Evolutionary conservation across 1,140 invertebrate genomes (phyloP), one percentile per base, ranked within the genome.

Genomic region (Drosophila hydei): DNA sequence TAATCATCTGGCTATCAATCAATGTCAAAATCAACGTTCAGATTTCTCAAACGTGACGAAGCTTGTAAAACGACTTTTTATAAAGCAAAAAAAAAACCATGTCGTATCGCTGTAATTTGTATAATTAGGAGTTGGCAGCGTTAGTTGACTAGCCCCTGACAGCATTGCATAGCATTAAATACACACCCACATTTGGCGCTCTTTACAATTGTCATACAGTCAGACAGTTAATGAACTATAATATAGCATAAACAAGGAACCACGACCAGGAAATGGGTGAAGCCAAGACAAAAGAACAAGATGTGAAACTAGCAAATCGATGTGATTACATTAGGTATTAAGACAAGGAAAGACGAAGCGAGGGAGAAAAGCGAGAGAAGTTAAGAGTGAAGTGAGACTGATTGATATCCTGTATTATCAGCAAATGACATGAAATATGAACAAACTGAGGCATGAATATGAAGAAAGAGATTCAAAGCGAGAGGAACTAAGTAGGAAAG

Each of bases 241-340:
- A 81, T 81, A 73, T 33, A 62, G 38, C 45, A 69, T 52, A 14
- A 33, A 47, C 54, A 75, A 64, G 61, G 68, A 16, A 19, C 11
- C 21, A 3, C 5, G 61, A 65, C 42, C 64, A 84, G 56, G 58
- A 78, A 77, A 40, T 40, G 12, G 9, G 19, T 6, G 25, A 59
- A 45, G 38, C 50, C 18, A 23, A n/a, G 12, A 23, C 59, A 23
- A 48, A 50, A 59, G 43, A 67, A 67, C 43, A 21, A 73, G 58
- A 60, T 23, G 64, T 23, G 38, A 5, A 36, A 11, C 48, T 36
- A 42, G 52, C 61, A 71, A 87, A 85, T 87, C 81, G 81, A 87
- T 77, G 77, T 68, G 73, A 87, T 81, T 85, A 84, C 58, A 79
- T 73, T 67, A 51, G 61, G 64, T 69, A 61, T 85, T 87, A 70